Base-by-base conservation (phyloP, 2,888 invertebrate genomes). In the Eupithecia subumbrata region DNA sequence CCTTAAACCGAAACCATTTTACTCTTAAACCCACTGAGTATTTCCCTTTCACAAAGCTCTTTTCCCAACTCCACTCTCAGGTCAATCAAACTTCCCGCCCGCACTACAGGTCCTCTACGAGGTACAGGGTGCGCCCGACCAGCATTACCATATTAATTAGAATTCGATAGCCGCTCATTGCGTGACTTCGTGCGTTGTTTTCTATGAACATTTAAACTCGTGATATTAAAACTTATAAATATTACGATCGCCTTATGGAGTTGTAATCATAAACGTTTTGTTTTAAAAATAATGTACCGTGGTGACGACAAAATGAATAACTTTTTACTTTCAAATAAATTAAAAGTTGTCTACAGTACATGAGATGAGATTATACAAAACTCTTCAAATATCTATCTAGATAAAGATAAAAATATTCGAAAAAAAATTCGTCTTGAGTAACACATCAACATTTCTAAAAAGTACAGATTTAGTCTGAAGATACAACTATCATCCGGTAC, bases 81-180 rank as follows among this genome's bases (percentile, higher is more conserved):
- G 56, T 68, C 81, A 81, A 82, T 82, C 79, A 30, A 80, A 79
- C 78, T 68, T 69, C 25, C 68, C 22, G 25, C 4, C 4, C 14
- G n/a, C 40, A 22, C 12, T 43, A 43, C 22, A 14, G 22, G 5
- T 71, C 60, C 82, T 85, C 86, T 43, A 82, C 84, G 5, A 22
- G 25, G 43, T 68, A 83, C 56, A 86, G 89, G 90, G 89, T 88
- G 90, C 89, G 90, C 86, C 88, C 87, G 87, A 87, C 85, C 85
- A 82, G 83, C 86, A 92, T 93, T 92, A 91, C 89, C 93, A 93
- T 93, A 92, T 91, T 92, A 91, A 93, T 92, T 90, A 92, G 88
- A 90, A 89, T 82, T 81, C 85, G 88, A 86, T 85, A 85, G 88
- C 83, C 78, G 82, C 81, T 83, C 81, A 81, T 91, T 86, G 90